Evolutionary conservation across 2,113 vertebrate genomes (phyloP).

Genomic region (Proteles cristata): DNA sequence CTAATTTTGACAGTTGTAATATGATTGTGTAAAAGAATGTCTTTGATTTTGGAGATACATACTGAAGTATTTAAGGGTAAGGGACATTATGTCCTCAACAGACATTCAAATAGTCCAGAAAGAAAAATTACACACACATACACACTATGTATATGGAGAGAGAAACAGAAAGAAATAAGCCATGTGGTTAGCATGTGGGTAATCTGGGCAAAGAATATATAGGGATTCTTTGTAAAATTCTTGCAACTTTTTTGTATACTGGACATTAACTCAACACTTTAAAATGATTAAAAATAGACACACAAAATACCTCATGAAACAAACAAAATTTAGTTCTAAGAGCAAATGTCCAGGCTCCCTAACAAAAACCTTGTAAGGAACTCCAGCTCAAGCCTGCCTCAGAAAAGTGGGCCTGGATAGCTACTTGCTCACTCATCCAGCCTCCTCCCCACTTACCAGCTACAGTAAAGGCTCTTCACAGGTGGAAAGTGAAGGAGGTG

Average conservation of each 20-base stretch:
- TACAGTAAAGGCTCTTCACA: background rate
- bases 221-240: background rate
- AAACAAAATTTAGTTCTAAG: slow-evolving; percentile 22
- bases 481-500: background rate
- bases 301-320: background rate
- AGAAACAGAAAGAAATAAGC: background rate
- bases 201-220: background rate
- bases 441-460: background rate
- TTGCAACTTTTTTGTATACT: background rate
- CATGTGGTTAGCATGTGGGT: background rate
- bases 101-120: background rate
- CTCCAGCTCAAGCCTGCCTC: background rate
- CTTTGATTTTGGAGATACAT: background rate
- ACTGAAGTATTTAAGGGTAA: background rate
- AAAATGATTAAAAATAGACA: background rate
- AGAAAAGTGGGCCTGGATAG: background rate
- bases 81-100: background rate
- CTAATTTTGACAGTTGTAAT: background rate
- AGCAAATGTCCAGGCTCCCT: background rate
- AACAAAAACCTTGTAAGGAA: background rate
- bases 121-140: background rate
- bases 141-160: no score
- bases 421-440: background rate
- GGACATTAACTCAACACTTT: background rate
- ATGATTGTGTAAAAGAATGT: background rate